Percentiles rank a stretch among this genome's conserved stretches.
Conservation (phyloP, 2,888 invertebrate genomes). For the Epinotia ramella region DNA sequence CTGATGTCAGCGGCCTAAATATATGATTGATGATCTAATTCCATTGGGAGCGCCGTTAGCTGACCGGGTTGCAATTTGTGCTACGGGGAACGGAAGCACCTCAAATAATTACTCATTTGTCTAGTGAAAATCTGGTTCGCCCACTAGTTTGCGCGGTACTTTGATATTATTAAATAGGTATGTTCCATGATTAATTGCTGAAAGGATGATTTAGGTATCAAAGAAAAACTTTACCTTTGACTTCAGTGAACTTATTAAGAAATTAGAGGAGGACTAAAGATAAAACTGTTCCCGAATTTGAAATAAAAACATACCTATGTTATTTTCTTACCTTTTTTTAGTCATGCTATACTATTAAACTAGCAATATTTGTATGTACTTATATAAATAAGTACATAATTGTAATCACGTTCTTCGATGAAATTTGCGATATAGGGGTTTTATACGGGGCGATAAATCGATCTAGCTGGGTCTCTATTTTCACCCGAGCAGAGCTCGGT, state of each 20-base stretch:
- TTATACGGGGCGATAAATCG: no score
- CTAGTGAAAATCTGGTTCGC: neutral
- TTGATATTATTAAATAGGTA: neutral
- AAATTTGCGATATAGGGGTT: no score
- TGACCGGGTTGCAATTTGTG: conserved; percentile 47
- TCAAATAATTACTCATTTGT: conserved; percentile 52
- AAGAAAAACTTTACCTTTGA: neutral
- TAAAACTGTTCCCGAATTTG: no score
- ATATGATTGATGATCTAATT: conserved; percentile 24
- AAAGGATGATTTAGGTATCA: neutral
- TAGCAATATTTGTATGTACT: no score
- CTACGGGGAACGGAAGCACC: conserved; percentile 55
- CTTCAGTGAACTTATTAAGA: neutral
- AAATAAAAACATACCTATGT: no score
- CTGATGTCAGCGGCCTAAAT: conserved; percentile 6
- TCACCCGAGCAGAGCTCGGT: no score
- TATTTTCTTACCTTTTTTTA: neutral
- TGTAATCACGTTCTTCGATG: no score
- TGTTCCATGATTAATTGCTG: neutral
- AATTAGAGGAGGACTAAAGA: no score
- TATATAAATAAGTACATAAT: no score
- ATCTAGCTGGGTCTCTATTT: no score
- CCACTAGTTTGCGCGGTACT: neutral
- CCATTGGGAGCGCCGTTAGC: conserved; percentile 7
- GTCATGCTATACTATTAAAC: neutral